A percentile compares a stretch with the other conserved stretches of the same genome.
Conservation (phyloP, 1,140 invertebrate species). For the Sinella curviseta region DNA sequence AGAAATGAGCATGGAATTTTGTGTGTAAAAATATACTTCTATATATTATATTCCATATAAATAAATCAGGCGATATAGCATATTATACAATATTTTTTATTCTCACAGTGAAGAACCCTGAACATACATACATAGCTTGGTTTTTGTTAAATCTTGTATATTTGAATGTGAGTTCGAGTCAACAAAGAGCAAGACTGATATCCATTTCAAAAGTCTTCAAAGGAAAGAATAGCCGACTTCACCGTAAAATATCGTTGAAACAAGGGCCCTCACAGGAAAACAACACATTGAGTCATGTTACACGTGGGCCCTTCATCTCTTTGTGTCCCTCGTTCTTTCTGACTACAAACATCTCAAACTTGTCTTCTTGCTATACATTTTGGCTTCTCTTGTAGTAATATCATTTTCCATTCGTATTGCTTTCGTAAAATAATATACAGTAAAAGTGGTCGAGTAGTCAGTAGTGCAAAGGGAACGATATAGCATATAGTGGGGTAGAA, state of each 20-base stretch:
- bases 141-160: too few species aligned
- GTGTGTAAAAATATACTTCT: too few species aligned
- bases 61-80: too few species aligned
- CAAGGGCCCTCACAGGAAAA: constrained; percentile 18
- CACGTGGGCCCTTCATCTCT: not conserved
- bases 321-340: not conserved
- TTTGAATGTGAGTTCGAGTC: not conserved
- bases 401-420: too few species aligned
- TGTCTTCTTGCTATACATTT: too few species aligned
- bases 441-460: too few species aligned
- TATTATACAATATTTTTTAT: too few species aligned
- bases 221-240: constrained; percentile 11
- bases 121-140: too few species aligned
- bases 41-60: too few species aligned
- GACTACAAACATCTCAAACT: not conserved
- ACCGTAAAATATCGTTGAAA: constrained; percentile 22
- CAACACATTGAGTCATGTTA: constrained; percentile 26
- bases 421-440: too few species aligned
- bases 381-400: too few species aligned
- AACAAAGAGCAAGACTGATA: not conserved
- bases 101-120: too few species aligned
- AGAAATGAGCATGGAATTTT: not conserved
- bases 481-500: not conserved
- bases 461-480: not conserved
- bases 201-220: not conserved